Base-by-base conservation (phyloP, 2,797 vertebrate species). In the Microcaecilia unicolor region DNA sequence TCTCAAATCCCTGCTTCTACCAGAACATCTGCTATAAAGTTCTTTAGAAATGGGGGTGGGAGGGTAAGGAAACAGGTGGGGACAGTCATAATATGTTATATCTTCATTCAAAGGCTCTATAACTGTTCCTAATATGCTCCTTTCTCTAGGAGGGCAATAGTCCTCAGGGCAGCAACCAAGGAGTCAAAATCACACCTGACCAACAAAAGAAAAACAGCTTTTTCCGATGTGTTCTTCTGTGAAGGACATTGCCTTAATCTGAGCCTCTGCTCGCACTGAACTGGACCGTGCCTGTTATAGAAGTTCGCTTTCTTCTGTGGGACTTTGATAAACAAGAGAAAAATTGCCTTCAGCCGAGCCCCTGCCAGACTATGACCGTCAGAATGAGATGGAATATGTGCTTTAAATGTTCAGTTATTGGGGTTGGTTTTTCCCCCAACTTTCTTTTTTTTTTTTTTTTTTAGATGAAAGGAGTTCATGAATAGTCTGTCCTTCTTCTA, bases 141-240 rank as follows among this genome's bases (percentile, higher is more conserved):
- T 41, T 5, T 55, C 55, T 77, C 37, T 72, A 99, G 96, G 96
- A 99, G 83, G 95, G 89, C 34, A 97, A 91, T 58, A 87, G 80
- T 43, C 88, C 90, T 0, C 93, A 95, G 69, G 91, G 92, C 36
- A 90, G 86, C 77, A 88, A 61, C 76, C 92, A 93, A 14, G 94
- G 90, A 35, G 86, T 98, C 46, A 97, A 91, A 80, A 98, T 98
- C 74, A 91, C 86, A 4, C 67, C 84, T 2, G 93, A 96, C 44
- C 92, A 86, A 48, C 91, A 90, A 80, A 98, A 94, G 86, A 95
- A 92, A 77, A 91, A 70, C 88, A 91, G 88, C 76, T 97, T 99
- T 79, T 98, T 99, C 78, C 89, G 93, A 73, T 99, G 96, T 56
- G 76, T 63, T 64, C 78, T 99, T 41, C 90, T 97, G 83, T 99